Conservation (phyloP, 2,113 vertebrate species). For the Grammomys surdaster region DNA sequence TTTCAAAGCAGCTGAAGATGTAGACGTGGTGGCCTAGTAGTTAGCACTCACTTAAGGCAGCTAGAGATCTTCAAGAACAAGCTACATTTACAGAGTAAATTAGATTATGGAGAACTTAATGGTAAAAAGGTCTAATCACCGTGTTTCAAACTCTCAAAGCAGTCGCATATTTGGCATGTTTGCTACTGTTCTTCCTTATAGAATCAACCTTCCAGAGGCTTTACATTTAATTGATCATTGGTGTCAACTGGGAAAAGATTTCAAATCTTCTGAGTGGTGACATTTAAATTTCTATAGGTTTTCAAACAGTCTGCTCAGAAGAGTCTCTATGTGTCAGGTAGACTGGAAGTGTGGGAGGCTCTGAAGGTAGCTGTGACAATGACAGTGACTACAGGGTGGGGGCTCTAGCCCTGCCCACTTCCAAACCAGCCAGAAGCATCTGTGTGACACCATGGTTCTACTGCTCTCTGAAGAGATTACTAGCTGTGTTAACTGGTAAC, state of each 20-base stretch:
- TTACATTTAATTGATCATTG: conserved; percentile 14
- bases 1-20: conserved; percentile 55
- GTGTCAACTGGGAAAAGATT: background rate
- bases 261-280: background rate
- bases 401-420: background rate
- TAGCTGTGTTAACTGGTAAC: conserved; percentile 10
- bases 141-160: conserved; percentile 26
- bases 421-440: background rate
- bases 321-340: background rate
- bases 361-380: background rate
- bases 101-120: conserved; percentile 24
- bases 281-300: conserved; percentile 24
- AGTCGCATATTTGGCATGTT: background rate
- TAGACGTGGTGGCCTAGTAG: background rate
- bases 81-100: background rate
- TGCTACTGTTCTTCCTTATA: conserved; percentile 30
- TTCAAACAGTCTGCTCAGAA: background rate
- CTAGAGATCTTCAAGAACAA: conserved; percentile 24
- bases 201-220: conserved; percentile 23
- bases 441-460: background rate
- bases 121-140: background rate
- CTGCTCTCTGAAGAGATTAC: conserved; percentile 30
- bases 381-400: background rate
- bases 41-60: conserved; percentile 35
- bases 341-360: background rate